phyloP scores from a whole-genome alignment of 2,888 invertebrate species.

The Cephalotes varians region DNA sequence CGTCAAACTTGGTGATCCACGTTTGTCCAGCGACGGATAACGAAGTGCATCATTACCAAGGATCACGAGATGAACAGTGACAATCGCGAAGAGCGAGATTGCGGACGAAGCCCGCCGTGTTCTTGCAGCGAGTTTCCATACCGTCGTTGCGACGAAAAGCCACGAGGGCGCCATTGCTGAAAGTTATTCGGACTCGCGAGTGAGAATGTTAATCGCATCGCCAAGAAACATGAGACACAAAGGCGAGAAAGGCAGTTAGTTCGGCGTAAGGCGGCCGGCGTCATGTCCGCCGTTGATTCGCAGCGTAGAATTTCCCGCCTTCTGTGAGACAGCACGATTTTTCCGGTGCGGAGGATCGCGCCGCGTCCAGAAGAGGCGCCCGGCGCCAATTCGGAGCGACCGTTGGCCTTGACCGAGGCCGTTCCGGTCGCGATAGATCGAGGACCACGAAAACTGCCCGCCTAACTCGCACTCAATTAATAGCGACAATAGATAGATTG shows the following conservation, averaged over 20 bases:
- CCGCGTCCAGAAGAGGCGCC: background rate
- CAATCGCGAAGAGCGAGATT: conserved; percentile 47
- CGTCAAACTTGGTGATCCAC: conserved; percentile 14
- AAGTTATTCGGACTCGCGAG: conserved; percentile 12
- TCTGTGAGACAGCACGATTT: conserved; percentile 15
- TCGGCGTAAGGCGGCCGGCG: conserved; percentile 8
- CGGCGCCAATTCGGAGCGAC: conserved; percentile 21
- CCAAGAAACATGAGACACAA: conserved; percentile 52
- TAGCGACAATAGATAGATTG: conserved; percentile 21
- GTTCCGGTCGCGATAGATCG: conserved; percentile 5
- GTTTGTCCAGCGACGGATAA: conserved; percentile 13
- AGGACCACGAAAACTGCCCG: conserved; percentile 13
- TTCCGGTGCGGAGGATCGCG: background rate
- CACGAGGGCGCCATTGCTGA: conserved; percentile 5
- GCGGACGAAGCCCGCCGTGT: background rate
- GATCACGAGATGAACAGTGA: conserved; percentile 66
- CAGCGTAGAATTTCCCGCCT: conserved; percentile 45
- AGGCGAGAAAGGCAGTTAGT: conserved; percentile 20
- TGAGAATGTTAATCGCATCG: conserved; percentile 34
- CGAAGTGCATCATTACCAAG: background rate
- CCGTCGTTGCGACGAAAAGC: background rate
- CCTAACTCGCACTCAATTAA: background rate
- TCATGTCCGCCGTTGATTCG: conserved; percentile 61
- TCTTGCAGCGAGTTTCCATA: background rate
- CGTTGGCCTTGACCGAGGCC: conserved; percentile 37